Evolutionary conservation across 2,797 vertebrate species (phyloP).

Genomic region (Tenualosa thibaudeaui): DNA sequence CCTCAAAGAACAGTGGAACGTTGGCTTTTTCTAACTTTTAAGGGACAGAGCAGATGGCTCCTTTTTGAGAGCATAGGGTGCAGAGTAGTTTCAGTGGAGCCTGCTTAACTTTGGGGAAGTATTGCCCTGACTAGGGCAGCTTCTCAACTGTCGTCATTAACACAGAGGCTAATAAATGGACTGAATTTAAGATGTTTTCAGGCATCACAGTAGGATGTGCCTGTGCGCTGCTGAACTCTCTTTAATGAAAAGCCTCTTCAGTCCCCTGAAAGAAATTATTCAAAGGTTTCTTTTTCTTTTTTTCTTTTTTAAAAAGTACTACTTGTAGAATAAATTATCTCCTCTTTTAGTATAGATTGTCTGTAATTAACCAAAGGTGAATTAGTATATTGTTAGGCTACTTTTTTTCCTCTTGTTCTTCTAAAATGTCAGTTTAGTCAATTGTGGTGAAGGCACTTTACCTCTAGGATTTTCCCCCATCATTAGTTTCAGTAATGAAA

Average conservation of each 20-base stretch:
- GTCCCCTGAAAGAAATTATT: not conserved
- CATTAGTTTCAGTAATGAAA: slow-evolving; percentile 58
- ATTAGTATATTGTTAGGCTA: slow-evolving; percentile 12
- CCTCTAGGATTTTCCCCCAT: slow-evolving; percentile 42
- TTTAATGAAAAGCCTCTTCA: not conserved
- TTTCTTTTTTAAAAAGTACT: not conserved
- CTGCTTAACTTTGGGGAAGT: not conserved
- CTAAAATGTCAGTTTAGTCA: slow-evolving; percentile 39
- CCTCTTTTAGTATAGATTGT: not conserved
- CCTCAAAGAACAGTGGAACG: not conserved
- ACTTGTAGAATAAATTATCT: not conserved
- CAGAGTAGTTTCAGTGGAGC: not conserved
- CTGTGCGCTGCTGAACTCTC: not conserved
- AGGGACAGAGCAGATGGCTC: not conserved
- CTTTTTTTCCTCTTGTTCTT: slow-evolving; percentile 39
- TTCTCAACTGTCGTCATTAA: not conserved
- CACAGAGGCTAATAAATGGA: not conserved
- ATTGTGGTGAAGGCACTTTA: slow-evolving; percentile 42
- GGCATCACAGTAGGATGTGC: slow-evolving; percentile 10
- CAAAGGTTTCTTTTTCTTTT: not conserved
- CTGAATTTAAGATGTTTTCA: not conserved
- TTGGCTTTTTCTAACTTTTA: not conserved
- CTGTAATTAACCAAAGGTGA: slow-evolving; percentile 55
- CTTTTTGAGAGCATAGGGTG: not conserved
- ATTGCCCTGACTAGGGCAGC: not conserved